Conservation (phyloP, 2,113 vertebrate genomes). For the Austrofundulus limnaeus region DNA sequence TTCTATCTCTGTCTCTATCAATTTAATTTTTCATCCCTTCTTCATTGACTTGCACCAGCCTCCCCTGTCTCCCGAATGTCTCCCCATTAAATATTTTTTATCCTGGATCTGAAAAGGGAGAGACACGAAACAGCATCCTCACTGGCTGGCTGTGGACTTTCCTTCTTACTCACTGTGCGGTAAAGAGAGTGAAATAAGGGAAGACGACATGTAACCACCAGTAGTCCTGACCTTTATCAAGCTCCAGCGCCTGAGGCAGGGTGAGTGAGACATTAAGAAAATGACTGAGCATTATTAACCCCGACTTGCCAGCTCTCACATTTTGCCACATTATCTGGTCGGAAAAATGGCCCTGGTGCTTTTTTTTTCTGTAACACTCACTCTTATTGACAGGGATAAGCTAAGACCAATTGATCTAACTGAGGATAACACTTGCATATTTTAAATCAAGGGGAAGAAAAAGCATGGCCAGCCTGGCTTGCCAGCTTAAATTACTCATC, state of each 20-base stretch:
- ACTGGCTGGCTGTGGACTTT: constrained; percentile 38
- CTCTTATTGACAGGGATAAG: constrained; percentile 33
- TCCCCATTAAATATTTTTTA: constrained; percentile 61
- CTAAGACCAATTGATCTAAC: constrained; percentile 38
- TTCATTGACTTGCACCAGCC: constrained; percentile 43
- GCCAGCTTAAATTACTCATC: constrained; percentile 57
- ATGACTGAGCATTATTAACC: constrained; percentile 72
- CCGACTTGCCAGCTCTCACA: constrained; percentile 44
- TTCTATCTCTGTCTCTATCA: constrained; percentile 53
- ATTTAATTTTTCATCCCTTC: constrained; percentile 62
- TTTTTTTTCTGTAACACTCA: constrained; percentile 26
- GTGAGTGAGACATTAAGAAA: constrained; percentile 73
- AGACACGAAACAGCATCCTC: constrained; percentile 35
- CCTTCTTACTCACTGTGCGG: constrained; percentile 30
- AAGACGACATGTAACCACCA: constrained; percentile 65
- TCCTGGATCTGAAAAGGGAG: constrained; percentile 61
- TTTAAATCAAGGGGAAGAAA: constrained; percentile 43
- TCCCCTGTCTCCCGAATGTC: constrained; percentile 42
- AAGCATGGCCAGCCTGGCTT: constrained; percentile 30
- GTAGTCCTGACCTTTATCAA: constrained; percentile 76
- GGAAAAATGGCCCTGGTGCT: constrained; percentile 31
- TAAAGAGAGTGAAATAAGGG: constrained; percentile 59
- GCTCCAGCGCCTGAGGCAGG: constrained; percentile 58
- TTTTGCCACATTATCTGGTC: constrained; percentile 21
- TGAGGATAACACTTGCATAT: constrained; percentile 44